These are phyloP conservation scores for Pinna nobilis DNA, from an alignment of 1,140 invertebrate species.

Conservation along the genomic window DNA sequence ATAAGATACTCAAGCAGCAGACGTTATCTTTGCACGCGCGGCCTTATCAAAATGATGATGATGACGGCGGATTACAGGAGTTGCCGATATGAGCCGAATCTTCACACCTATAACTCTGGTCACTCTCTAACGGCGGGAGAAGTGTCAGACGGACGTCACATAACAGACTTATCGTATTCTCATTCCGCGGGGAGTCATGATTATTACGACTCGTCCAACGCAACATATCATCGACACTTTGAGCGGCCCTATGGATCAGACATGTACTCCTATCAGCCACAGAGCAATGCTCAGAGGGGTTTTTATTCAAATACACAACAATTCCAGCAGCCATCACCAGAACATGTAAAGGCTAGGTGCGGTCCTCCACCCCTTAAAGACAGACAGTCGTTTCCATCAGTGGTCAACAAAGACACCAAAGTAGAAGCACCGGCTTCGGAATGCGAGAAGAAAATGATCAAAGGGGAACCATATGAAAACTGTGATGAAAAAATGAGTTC, in stretches of 20 bases:
- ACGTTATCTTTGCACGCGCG: slow-evolving; percentile 10
- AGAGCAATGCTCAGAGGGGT: slow-evolving; percentile 21
- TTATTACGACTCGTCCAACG: slow-evolving; percentile 19
- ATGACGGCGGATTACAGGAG: slow-evolving; percentile 71
- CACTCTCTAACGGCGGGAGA: slow-evolving; percentile 40
- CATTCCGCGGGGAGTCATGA: slow-evolving; percentile 37
- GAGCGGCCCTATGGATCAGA: slow-evolving; percentile 34
- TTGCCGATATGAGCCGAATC: slow-evolving; percentile 63
- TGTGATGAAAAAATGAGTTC: slow-evolving; percentile 41
- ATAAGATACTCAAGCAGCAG: slow-evolving; percentile 22
- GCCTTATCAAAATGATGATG: slow-evolving; percentile 57
- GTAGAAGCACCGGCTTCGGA: slow-evolving; percentile 33
- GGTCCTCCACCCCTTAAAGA: background rate
- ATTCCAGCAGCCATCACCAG: too few species aligned
- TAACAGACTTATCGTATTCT: slow-evolving; percentile 68
- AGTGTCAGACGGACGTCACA: slow-evolving; percentile 57
- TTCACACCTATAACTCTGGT: slow-evolving; percentile 42
- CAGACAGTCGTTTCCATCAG: background rate
- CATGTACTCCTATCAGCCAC: slow-evolving; percentile 35
- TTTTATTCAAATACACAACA: slow-evolving; percentile 2
- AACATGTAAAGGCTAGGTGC: background rate
- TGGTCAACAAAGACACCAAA: slow-evolving; percentile 41
- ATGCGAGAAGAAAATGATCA: slow-evolving; percentile 42
- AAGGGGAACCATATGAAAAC: slow-evolving; percentile 49
- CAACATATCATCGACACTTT: slow-evolving; percentile 37